Percentiles rank a stretch among this genome's conserved stretches.
phyloP scores from a whole-genome alignment of 2,797 vertebrate genomes.

The Peromyscus attwateri region DNA sequence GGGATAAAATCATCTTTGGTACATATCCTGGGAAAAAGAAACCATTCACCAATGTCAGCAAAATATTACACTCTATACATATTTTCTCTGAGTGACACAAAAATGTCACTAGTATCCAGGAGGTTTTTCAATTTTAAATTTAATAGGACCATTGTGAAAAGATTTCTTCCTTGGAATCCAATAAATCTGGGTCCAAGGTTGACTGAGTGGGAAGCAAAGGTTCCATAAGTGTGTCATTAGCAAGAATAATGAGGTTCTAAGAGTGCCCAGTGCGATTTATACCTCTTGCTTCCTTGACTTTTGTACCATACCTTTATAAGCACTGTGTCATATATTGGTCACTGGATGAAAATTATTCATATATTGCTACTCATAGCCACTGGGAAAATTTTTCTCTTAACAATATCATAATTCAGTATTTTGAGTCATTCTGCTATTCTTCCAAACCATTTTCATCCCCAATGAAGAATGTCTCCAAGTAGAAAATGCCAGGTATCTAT shows the following conservation, averaged over 20 bases:
- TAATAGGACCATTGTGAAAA: conserved; percentile 1
- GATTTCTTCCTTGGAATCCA: not conserved
- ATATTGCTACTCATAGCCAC: not conserved
- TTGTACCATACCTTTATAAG: not conserved
- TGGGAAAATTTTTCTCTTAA: not conserved
- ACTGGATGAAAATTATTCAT: not conserved
- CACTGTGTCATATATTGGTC: not conserved
- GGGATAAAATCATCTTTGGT: not conserved
- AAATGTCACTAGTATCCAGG: not conserved
- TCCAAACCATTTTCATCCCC: not conserved
- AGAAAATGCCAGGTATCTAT: not conserved
- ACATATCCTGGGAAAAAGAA: not conserved
- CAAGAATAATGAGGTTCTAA: not conserved
- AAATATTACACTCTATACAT: not conserved
- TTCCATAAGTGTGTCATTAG: not conserved
- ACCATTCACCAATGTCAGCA: not conserved
- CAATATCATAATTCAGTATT: not conserved
- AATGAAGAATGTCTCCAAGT: not conserved
- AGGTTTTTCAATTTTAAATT: not conserved
- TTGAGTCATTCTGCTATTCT: not conserved
- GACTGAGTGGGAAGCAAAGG: not conserved
- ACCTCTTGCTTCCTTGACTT: not conserved
- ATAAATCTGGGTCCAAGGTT: not conserved
- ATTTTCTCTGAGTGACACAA: not conserved
- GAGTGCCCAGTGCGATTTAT: not conserved